Conservation (phyloP, 2,888 invertebrate genomes). For the Spodoptera picta region DNA sequence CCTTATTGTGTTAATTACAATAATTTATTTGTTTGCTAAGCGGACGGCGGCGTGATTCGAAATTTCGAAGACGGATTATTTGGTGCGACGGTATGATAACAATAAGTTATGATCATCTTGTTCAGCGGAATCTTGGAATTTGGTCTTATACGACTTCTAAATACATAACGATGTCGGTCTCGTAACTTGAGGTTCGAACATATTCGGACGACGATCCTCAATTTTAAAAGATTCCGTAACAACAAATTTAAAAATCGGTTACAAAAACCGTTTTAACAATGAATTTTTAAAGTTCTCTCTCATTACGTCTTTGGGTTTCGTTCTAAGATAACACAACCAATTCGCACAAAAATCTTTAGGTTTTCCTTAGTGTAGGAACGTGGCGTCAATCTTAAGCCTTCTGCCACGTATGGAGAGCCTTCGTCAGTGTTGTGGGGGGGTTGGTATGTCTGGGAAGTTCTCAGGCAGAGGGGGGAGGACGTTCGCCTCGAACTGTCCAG, state of each 20-base stretch:
- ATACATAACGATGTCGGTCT: too few species aligned
- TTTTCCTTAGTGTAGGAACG: slow-evolving; percentile 56
- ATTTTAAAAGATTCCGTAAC: too few species aligned
- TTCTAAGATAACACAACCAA: slow-evolving; percentile 2
- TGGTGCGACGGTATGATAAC: slow-evolving; percentile 20
- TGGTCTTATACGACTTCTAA: too few species aligned
- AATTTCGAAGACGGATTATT: slow-evolving; percentile 45
- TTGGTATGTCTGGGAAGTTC: slow-evolving; percentile 81
- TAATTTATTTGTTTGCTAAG: slow-evolving; percentile 23
- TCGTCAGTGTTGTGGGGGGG: slow-evolving; percentile 79
- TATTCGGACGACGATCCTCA: too few species aligned
- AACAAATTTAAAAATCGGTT: too few species aligned
- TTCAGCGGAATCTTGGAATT: slow-evolving; percentile 25
- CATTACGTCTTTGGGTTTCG: too few species aligned
- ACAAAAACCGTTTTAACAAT: too few species aligned
- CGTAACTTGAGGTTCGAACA: too few species aligned
- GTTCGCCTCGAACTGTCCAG: slow-evolving; percentile 92
- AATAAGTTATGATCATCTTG: neutral
- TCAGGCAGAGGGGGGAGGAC: slow-evolving; percentile 93
- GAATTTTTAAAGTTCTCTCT: too few species aligned
- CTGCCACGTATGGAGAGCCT: slow-evolving; percentile 83
- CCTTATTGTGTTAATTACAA: neutral
- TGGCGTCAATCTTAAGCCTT: slow-evolving; percentile 78
- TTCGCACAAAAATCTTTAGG: neutral
- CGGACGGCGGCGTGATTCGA: slow-evolving; percentile 49